Conservation (phyloP, 1,140 invertebrate genomes). For the Wasmannia auropunctata region DNA sequence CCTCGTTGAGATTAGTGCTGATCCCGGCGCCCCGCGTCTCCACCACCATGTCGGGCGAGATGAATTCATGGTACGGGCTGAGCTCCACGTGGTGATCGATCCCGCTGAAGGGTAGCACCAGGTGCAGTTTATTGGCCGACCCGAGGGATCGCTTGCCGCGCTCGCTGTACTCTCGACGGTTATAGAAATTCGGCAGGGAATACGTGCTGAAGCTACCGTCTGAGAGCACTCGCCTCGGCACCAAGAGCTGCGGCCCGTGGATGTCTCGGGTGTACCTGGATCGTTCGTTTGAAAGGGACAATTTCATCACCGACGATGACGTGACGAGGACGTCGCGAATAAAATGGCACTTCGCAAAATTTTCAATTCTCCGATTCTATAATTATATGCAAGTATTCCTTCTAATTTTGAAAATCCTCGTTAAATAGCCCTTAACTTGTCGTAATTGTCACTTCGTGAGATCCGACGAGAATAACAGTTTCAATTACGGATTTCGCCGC, state of each 20-base stretch:
- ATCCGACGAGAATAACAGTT: neutral
- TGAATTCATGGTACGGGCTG: conserved; percentile 85
- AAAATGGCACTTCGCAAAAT: neutral
- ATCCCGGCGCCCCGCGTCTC: conserved; percentile 82
- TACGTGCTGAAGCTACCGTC: conserved; percentile 84
- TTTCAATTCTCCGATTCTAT: too few relatives aligned
- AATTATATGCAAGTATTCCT: neutral
- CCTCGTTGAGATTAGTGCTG: conserved; percentile 72
- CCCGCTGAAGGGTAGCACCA: conserved; percentile 84
- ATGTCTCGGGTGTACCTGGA: conserved; percentile 82
- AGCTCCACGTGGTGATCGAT: conserved; percentile 85
- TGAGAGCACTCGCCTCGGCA: conserved; percentile 84
- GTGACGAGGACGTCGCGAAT: neutral
- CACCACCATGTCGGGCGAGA: conserved; percentile 86
- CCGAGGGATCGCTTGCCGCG: conserved; percentile 69
- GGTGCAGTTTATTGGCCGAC: conserved; percentile 82
- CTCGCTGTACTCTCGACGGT: conserved; percentile 71
- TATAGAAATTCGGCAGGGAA: conserved; percentile 83
- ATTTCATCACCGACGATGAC: neutral
- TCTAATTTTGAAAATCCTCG: neutral
- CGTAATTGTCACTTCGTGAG: neutral
- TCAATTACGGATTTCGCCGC: neutral
- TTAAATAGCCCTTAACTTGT: neutral
- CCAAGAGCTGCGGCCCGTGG: conserved; percentile 82
- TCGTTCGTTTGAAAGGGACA: neutral